Evolutionary conservation across 2,888 invertebrate species (phyloP), one percentile per base, ranked within the genome.

Genomic region (Drosophila eohydei): DNA sequence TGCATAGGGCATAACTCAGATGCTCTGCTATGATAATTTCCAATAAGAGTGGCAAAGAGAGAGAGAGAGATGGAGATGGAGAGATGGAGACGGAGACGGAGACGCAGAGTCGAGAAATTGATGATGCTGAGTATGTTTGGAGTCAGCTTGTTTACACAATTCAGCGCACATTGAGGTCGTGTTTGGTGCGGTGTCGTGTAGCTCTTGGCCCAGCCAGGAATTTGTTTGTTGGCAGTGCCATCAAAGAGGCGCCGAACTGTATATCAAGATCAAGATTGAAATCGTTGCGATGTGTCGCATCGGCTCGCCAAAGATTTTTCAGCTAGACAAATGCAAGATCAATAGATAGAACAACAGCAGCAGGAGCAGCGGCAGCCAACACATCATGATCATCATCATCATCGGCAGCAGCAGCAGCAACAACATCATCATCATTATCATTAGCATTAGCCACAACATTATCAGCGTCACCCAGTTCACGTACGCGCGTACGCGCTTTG

Each of bases 101-200:
- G 71, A 51, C 36, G n/a, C 26, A 54, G 30, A 54, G 61, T 67
- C 67, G 81, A 63, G 81, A 91, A 90, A 91, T 90, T 90, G 91
- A 91, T 92, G 91, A 91, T 88, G 91, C 83, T 83, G 84, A 76
- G 89, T 89, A 90, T 88, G 88, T 88, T 89, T 88, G 90, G 90
- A 88, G 91, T 91, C 92, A 91, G 91, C 92, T 90, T 91, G 91
- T 92, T 91, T 91, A 91, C 91, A 91, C 91, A 91, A 92, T 90
- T 91, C 92, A 92, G 81, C 91, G 91, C 90, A 90, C 92, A 91
- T 91, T 79, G 90, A 88, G 90, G 90, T 88, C 88, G 90, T 83
- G 64, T 66, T 73, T 71, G 40, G 8, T 30, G 65, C 46, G 46
- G 69, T 50, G 44, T 56, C 78, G 67, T 75, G 78, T 74, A 73